Percentiles rank a stretch among this genome's conserved stretches.
phyloP scores from a whole-genome alignment of 1,140 invertebrate genomes.

The Zaprionus capensis region DNA sequence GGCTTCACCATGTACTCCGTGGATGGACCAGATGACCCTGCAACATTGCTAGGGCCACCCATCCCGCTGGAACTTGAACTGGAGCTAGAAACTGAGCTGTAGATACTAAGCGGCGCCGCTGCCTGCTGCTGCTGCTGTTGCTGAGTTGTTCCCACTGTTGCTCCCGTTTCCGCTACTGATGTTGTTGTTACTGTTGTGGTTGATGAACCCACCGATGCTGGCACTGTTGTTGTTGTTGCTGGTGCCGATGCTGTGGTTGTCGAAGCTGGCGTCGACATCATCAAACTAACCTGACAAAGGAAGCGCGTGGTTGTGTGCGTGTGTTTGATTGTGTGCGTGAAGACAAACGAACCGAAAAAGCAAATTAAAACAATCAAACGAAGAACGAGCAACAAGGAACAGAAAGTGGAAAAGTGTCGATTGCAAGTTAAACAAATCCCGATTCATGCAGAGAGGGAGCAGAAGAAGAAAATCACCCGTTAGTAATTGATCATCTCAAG shows the following conservation, averaged over 20 bases:
- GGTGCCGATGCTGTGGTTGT: conserved; percentile 41
- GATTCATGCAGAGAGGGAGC: conserved; percentile 89
- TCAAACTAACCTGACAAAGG: conserved; percentile 95
- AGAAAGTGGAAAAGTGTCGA: conserved; percentile 20
- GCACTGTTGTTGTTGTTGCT: conserved; percentile 18
- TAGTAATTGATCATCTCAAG: conserved; percentile 36
- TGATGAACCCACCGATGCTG: conserved; percentile 14
- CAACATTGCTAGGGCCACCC: background rate
- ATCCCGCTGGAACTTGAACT: conserved; percentile 32
- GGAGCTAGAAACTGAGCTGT: conserved; percentile 9
- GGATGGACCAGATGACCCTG: conserved; percentile 15
- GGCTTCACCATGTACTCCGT: conserved; percentile 89
- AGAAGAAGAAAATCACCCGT: conserved; percentile 37
- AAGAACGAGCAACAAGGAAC: conserved; percentile 22
- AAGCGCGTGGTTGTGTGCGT: conserved; percentile 89
- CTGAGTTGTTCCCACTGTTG: conserved; percentile 8
- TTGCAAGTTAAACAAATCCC: conserved; percentile 86
- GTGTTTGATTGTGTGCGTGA: conserved; percentile 88
- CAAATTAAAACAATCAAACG: conserved; percentile 53
- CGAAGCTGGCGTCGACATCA: conserved; percentile 88
- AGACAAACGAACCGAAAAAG: conserved; percentile 86
- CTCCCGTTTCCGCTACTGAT: conserved; percentile 14
- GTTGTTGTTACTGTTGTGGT: conserved; percentile 15
- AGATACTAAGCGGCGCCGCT: conserved; percentile 56
- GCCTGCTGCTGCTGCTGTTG: conserved; percentile 34